phyloP scores from a whole-genome alignment of 1,140 invertebrate genomes.

The Drosophila pruinosa region DNA sequence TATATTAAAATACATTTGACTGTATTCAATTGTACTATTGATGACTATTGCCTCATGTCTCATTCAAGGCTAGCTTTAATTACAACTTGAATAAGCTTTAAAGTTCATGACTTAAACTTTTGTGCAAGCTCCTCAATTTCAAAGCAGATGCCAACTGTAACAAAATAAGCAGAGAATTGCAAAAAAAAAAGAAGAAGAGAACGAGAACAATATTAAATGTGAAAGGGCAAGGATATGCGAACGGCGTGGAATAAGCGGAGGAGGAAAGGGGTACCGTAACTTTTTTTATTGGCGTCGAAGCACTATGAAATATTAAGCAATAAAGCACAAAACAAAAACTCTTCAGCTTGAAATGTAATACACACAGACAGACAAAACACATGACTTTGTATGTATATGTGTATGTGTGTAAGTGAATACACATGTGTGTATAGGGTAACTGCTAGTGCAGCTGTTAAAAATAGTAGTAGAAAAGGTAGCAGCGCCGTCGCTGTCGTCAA shows the following conservation, averaged over 20 bases:
- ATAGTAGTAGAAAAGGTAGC: constrained; percentile 40
- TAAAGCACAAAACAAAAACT: constrained; percentile 55
- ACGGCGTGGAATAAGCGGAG: neutral
- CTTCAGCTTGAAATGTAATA: constrained; percentile 42
- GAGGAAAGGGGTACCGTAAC: constrained; percentile 27
- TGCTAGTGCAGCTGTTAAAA: constrained; percentile 33
- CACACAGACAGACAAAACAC: constrained; percentile 7
- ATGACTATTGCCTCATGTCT: neutral
- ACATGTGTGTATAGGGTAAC: neutral
- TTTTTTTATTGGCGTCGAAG: constrained; percentile 43
- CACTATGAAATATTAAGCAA: constrained; percentile 59
- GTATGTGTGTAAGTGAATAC: neutral
- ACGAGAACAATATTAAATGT: constrained; percentile 19
- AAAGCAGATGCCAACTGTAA: constrained; percentile 17
- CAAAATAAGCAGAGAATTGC: constrained; percentile 21
- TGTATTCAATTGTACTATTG: neutral
- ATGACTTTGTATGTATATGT: neutral
- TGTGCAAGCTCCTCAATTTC: constrained; percentile 4
- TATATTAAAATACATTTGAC: neutral
- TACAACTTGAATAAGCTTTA: neutral
- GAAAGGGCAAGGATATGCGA: constrained; percentile 7
- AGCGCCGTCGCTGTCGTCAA: constrained; percentile 14
- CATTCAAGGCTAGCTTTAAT: neutral
- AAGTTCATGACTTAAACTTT: neutral
- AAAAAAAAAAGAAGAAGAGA: constrained; percentile 1